phyloP scores from a whole-genome alignment of 2,888 invertebrate species.

The Rotaria socialis region DNA sequence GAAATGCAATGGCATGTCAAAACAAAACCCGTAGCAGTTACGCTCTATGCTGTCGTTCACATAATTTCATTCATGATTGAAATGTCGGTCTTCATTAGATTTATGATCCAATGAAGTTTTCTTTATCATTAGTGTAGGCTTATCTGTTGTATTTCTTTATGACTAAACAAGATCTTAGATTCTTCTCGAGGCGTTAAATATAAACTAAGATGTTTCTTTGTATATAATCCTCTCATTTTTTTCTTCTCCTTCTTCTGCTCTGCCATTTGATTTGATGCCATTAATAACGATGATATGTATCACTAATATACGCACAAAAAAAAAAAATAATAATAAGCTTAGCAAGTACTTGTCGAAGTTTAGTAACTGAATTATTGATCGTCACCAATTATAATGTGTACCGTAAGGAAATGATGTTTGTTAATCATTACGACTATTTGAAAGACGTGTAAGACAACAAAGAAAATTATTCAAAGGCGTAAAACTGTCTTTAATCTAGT shows the following conservation, averaged over 20 bases:
- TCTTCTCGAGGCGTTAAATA: not conserved
- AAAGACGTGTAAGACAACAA: not conserved
- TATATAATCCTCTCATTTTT: too few species aligned
- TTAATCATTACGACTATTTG: too few species aligned
- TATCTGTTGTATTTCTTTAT: not conserved
- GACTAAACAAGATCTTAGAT: not conserved
- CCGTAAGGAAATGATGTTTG: too few species aligned
- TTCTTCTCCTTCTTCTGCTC: too few species aligned
- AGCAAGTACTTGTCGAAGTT: too few species aligned
- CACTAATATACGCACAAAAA: too few species aligned
- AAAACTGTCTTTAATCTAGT: not conserved
- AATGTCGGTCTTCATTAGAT: not conserved
- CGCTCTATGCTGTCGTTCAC: not conserved
- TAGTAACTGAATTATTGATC: too few species aligned
- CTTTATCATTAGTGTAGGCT: not conserved
- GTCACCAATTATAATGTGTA: too few species aligned
- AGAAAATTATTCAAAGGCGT: not conserved
- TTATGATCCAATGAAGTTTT: not conserved
- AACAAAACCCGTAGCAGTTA: not conserved
- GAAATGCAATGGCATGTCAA: not conserved
- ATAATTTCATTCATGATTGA: not conserved
- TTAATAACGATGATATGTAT: too few species aligned
- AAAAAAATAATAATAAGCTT: too few species aligned
- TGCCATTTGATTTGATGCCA: too few species aligned
- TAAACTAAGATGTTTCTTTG: not conserved